These are phyloP conservation scores for Drosophila baimaii DNA, from an alignment of 1,140 invertebrate species.

Conservation along the genomic window DNA sequence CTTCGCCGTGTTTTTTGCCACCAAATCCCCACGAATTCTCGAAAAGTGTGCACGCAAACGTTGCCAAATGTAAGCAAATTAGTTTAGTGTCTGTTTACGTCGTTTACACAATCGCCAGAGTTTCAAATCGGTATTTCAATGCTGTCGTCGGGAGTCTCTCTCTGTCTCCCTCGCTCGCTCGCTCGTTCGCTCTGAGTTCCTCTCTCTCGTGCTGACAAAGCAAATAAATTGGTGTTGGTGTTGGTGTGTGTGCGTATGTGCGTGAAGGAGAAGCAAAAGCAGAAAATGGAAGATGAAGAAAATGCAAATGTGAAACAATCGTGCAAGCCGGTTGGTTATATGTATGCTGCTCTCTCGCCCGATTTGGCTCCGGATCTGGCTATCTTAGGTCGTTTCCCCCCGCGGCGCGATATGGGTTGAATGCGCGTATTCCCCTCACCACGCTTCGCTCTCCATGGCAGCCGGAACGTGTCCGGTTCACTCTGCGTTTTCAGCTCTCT, in stretches of 20 bases:
- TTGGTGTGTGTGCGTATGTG: constrained; percentile 46
- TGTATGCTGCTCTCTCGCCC: background rate
- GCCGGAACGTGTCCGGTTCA: constrained; percentile 50
- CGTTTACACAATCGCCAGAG: constrained; percentile 62
- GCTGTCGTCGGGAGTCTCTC: constrained; percentile 51
- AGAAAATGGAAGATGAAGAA: constrained; percentile 25
- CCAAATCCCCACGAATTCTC: constrained; percentile 39
- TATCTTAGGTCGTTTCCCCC: constrained; percentile 26
- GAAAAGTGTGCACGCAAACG: constrained; percentile 68
- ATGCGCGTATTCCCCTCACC: constrained; percentile 16
- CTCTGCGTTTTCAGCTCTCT: constrained; percentile 39
- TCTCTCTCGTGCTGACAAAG: constrained; percentile 67
- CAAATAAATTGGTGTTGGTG: constrained; percentile 55
- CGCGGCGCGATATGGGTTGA: constrained; percentile 56
- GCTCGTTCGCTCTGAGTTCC: constrained; percentile 38
- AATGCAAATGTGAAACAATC: constrained; percentile 39
- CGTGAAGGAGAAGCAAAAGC: constrained; percentile 31
- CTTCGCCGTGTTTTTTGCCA: constrained; percentile 65
- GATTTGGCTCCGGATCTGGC: constrained; percentile 20
- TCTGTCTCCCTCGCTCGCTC: constrained; percentile 24
- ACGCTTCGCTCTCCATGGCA: constrained; percentile 30
- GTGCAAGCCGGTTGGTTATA: constrained; percentile 21
- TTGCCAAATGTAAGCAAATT: constrained; percentile 77
- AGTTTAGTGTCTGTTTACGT: constrained; percentile 69
- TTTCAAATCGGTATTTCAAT: constrained; percentile 36